phyloP scores from a whole-genome alignment of 2,113 vertebrate genomes.

The Dascyllus trimaculatus region DNA sequence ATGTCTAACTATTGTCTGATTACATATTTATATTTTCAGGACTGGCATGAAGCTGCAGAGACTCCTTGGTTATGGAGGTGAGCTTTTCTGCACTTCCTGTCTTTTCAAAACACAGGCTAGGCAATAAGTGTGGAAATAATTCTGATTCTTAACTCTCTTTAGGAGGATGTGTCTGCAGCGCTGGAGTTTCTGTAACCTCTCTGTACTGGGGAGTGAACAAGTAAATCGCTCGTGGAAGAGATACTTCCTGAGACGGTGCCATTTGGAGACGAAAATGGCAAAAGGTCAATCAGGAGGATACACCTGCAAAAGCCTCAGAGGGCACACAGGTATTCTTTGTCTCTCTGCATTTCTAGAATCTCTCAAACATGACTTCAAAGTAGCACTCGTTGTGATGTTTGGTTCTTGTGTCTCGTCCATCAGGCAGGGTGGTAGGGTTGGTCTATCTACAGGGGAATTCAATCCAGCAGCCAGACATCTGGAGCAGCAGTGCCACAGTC shows the following conservation, averaged over 20 bases:
- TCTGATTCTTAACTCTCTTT: background rate
- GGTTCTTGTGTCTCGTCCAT: background rate
- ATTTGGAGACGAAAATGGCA: conserved; percentile 85
- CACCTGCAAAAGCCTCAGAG: conserved; percentile 84
- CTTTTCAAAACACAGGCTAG: background rate
- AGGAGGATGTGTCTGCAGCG: conserved; percentile 86
- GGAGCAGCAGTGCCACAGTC: conserved; percentile 62
- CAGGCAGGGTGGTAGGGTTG: conserved; percentile 81
- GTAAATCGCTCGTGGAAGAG: conserved; percentile 82
- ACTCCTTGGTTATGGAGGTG: conserved; percentile 86
- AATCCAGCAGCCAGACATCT: conserved; percentile 61
- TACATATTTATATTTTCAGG: conserved; percentile 59
- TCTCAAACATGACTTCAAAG: background rate
- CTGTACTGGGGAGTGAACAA: conserved; percentile 58
- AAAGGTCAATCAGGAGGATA: conserved; percentile 82
- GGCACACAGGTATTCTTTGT: conserved; percentile 78
- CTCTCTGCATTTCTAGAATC: background rate
- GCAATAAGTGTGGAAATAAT: background rate
- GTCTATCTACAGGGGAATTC: conserved; percentile 78
- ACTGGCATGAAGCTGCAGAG: conserved; percentile 80
- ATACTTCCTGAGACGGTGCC: conserved; percentile 83
- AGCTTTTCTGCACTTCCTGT: background rate
- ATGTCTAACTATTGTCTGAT: background rate
- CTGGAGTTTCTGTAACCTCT: conserved; percentile 85
- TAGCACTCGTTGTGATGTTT: background rate